Percentiles rank a stretch among this genome's conserved stretches.
Conservation (phyloP, 2,113 vertebrate species). For the Platichthys stellatus region DNA sequence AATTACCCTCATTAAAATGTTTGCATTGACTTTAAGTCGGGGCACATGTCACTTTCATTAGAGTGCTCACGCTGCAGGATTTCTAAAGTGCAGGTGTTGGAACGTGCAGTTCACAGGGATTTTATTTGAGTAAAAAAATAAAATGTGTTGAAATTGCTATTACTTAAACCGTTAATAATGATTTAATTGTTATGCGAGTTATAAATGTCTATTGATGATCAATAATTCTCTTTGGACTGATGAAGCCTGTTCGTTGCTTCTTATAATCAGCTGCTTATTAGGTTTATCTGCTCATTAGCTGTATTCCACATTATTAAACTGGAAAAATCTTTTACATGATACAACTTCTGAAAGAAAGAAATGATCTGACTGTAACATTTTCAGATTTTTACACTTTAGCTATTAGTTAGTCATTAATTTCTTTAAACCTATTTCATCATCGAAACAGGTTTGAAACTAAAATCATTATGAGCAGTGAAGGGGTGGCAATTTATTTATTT, state of each 20-base stretch:
- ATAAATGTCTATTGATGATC: background rate
- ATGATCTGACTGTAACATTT: background rate
- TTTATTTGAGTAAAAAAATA: background rate
- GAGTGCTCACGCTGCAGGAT: constrained; percentile 14
- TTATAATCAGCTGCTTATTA: background rate
- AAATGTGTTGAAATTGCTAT: background rate
- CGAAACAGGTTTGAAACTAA: background rate
- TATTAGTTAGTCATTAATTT: background rate
- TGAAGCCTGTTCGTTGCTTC: background rate
- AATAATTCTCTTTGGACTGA: background rate
- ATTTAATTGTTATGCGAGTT: background rate
- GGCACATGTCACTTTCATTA: constrained; percentile 30
- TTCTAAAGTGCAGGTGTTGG: constrained; percentile 34
- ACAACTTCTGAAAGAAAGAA: background rate
- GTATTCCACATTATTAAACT: background rate
- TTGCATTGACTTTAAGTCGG: constrained; percentile 45
- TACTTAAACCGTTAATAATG: background rate
- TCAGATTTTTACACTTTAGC: background rate
- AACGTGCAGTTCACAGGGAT: background rate
- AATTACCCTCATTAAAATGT: constrained; percentile 72
- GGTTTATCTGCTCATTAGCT: background rate
- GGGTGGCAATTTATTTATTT: no score
- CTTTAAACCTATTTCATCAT: background rate
- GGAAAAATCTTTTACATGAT: background rate
- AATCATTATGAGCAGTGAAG: no score